Conservation (phyloP, 2,113 vertebrate genomes). For the Pelusios castaneus region DNA sequence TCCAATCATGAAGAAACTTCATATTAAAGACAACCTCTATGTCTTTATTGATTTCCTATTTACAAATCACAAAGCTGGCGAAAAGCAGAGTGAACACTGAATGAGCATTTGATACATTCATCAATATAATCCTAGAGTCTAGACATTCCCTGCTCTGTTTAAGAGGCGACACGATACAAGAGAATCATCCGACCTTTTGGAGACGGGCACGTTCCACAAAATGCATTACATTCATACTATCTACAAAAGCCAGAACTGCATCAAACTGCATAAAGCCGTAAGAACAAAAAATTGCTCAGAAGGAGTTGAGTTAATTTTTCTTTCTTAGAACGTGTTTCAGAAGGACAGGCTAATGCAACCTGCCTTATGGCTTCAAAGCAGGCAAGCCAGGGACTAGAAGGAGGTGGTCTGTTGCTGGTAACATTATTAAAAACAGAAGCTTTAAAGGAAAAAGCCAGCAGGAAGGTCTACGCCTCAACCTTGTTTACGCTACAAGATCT, state of each 20-base stretch:
- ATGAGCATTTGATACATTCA: slow-evolving; percentile 67
- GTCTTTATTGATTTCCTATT: slow-evolving; percentile 76
- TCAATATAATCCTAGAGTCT: background rate
- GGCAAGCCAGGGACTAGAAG: background rate
- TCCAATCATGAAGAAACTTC: background rate
- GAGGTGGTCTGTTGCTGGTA: fast-evolving
- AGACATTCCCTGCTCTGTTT: slow-evolving; percentile 3
- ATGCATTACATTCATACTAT: slow-evolving; percentile 53
- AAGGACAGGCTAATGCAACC: background rate
- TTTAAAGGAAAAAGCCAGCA: background rate
- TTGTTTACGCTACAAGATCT: background rate
- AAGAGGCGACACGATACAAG: slow-evolving; percentile 38
- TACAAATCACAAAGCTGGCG: slow-evolving; percentile 71
- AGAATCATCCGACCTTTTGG: slow-evolving; percentile 4
- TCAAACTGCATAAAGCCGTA: background rate
- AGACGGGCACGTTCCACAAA: slow-evolving; percentile 40
- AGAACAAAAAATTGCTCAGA: slow-evolving; percentile 25
- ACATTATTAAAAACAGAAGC: background rate
- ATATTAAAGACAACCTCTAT: slow-evolving; percentile 37
- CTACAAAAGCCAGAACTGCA: slow-evolving; percentile 61
- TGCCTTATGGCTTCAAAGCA: fast-evolving
- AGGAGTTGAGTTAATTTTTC: background rate
- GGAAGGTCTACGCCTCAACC: background rate
- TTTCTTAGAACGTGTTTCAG: background rate
- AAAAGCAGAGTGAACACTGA: slow-evolving; percentile 68